Conservation (phyloP, 2,797 vertebrate species). For the Etheostoma perlongum region DNA sequence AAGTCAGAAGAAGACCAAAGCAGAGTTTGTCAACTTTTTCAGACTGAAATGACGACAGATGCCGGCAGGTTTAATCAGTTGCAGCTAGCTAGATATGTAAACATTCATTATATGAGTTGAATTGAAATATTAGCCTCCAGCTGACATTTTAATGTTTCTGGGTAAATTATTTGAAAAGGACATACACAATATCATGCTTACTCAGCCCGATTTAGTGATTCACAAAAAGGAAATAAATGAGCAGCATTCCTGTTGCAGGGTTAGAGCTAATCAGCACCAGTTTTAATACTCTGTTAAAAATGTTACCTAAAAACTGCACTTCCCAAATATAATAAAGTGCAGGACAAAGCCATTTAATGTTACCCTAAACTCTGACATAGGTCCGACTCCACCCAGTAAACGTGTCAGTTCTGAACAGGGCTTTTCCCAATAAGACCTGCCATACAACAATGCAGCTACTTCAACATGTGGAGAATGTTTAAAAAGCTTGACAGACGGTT, state of each 20-base stretch:
- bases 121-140: background rate
- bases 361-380: background rate
- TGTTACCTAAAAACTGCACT: background rate
- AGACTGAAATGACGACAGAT: background rate
- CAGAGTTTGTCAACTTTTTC: background rate
- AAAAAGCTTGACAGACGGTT: constrained; percentile 2
- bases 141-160: accelerated
- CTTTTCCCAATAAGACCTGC: background rate
- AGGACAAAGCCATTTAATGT: background rate
- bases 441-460: background rate
- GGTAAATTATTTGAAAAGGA: background rate
- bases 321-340: background rate
- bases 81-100: background rate
- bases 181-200: background rate
- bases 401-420: background rate
- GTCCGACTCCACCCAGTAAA: accelerated
- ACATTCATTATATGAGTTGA: background rate
- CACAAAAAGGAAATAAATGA: background rate
- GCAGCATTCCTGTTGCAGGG: background rate
- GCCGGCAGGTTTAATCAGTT: background rate
- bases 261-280: background rate
- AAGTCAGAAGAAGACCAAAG: background rate
- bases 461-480: background rate
- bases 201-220: background rate
- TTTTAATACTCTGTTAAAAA: background rate